Evolutionary conservation across 2,113 vertebrate species (phyloP), one percentile per base, ranked within the genome.

Genomic region (Thamnaconus septentrionalis): DNA sequence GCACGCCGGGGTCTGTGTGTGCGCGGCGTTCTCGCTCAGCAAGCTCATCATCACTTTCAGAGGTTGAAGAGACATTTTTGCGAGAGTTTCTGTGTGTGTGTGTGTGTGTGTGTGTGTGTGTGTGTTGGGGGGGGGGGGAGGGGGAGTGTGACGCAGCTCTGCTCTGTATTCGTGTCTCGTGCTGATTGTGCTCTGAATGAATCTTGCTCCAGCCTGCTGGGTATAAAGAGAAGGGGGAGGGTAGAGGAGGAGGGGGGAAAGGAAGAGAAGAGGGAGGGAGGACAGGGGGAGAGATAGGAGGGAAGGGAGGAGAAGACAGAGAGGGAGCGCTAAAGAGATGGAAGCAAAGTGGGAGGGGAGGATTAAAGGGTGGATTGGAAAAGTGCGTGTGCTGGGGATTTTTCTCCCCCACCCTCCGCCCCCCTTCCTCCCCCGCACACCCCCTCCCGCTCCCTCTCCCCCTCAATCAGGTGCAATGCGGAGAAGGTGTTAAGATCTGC

Each of bases 401-500:
- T 80, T 73, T 68, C 43, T 54, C 18, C 18, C 18, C 18, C 18
- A 31, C 18, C 18, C 18, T 31, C 18, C 18, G 18, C 18, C 18
- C 18, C 18, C 18, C 18, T 31, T 31, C 18, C 18, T 31, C 18
- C 18, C 18, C 18, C 18, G 18, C 18, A 31, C 18, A 31, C 18
- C 18, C 18, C 18, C 18, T 31, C 18, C 18, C 18, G 18, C 18
- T 31, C 18, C 18, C 18, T 48, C 11, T 48, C 60, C 50, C 59
- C 73, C 65, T 56, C 69, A 41, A 79, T 90, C 87, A 85, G 89
- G 87, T 89, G 86, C 86, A 88, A 87, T 89, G 87, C 89, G 76
- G 85, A 84, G 81, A 78, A 81, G 75, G 84, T 79, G 85, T 84
- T 85, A 85, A 88, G 83, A 88, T 88, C 75, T 87, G 89, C 89